Conservation (phyloP, 1,140 invertebrate species). For the Macrotrachela quadricornifera region DNA sequence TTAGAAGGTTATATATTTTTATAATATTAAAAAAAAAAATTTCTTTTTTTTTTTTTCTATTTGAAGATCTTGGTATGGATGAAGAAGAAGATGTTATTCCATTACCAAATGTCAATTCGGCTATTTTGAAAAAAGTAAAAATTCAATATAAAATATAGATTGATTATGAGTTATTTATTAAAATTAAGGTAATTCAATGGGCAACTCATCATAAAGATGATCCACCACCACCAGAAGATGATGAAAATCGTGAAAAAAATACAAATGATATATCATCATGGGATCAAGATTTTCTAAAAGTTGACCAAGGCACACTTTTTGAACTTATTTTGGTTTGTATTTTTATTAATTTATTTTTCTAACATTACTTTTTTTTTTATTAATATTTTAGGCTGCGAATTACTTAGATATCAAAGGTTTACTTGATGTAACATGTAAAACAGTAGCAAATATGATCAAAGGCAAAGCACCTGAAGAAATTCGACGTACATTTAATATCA, state of each 20-base stretch:
- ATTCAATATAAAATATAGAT: conserved; percentile 62
- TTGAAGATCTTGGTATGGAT: conserved; percentile 55
- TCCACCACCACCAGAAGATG: conserved; percentile 68
- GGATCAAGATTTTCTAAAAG: conserved; percentile 92
- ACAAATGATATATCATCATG: conserved; percentile 95
- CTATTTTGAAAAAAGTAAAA: conserved; percentile 84
- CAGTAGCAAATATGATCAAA: conserved; percentile 63
- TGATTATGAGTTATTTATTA: conserved; percentile 9
- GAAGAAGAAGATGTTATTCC: conserved; percentile 71
- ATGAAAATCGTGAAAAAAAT: conserved; percentile 89
- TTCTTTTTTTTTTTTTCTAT: conserved; percentile 20
- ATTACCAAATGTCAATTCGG: conserved; percentile 89
- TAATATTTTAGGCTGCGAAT: conserved; percentile 72
- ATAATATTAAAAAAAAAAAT: too few species aligned
- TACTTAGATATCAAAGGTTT: conserved; percentile 92
- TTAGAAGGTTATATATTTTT: conserved; percentile 45
- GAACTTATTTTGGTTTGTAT: conserved; percentile 46
- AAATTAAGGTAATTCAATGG: conserved; percentile 13
- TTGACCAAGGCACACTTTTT: conserved; percentile 84
- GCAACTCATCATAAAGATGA: conserved; percentile 46
- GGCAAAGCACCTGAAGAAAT: conserved; percentile 68
- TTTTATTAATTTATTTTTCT: neutral
- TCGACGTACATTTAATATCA: conserved; percentile 95
- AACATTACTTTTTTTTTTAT: conserved; percentile 16
- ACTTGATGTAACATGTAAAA: conserved; percentile 92